Evolutionary conservation across 30 jellyfish, hydroid and myxozoan genomes (phyloP), one percentile per base, ranked within the genome.

Genomic region (Mastigias papua): DNA sequence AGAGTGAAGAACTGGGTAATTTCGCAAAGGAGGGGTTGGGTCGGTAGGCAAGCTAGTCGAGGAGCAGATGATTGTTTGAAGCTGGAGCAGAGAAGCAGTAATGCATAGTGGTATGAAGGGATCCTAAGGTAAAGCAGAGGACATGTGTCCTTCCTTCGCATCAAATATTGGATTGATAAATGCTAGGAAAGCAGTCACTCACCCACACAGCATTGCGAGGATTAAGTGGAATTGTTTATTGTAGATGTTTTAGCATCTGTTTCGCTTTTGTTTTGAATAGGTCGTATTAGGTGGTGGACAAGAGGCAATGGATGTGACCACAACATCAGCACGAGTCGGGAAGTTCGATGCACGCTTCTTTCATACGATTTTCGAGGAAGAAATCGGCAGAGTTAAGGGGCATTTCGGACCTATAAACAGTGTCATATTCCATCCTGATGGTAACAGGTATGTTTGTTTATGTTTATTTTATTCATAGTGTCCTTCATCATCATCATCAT

Each of bases 281-380:
- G 98, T 94, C 65, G 97, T 94, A 37, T 90, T 94, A 46, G 98
- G 98, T 16, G 98, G 98, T 48, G 98, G 98, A 3, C 98, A 94
- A 73, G 98, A 94, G 85, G 98, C 98, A 19, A 94, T 94, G 98
- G 98, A 94, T 42, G 98, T 94, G 25, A 94, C 98, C 6, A 94
- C 98, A 5, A 94, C 98, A 22, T 94, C 98, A 54, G 82, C 98
- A 50, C 88, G 97, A 27, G 91, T 85, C 65, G 98, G 98, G 16
- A 94, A 94, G 54, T 94, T 94, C 57, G 98, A 94, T 77, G 98
- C 98, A 4, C 80, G 98, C 34, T 94, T 94, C 78, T 94, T 94
- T 67, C 98, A 94, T 66, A 66, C 89, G 96, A 88, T 94, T 48
- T 94, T 94, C 89, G 98, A 89, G 89, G 98, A 94, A 86, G 98